Base-by-base conservation (phyloP, 2,113 vertebrate species). In the Pelobates fuscus region DNA sequence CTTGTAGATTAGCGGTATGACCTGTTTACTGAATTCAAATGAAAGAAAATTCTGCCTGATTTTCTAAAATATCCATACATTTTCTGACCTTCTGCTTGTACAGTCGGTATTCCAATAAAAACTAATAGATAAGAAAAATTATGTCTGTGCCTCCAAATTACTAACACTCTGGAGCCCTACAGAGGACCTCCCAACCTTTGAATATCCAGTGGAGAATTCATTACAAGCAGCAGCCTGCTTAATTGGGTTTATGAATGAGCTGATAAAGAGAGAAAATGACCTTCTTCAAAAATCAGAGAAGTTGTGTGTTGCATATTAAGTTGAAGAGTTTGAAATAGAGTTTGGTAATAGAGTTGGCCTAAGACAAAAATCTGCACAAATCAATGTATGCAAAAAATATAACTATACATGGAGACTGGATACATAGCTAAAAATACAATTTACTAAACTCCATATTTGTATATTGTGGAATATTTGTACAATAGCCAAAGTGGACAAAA, bases 101-200 rank as follows among this genome's bases (percentile, higher is more conserved):
- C 32, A 60, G 58, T 27, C 24, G 12, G 58, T 14, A 62, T 71
- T 62, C 20, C 30, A 62, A 41, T 46, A 62, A 61, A 37, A 58
- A 55, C 68, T 70, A 70, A 70, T 70, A 70, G 68, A 32, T 37
- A 70, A 43, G 68, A 70, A 59, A 70, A 70, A 70, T 70, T 52
- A 59, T 70, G 58, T 60, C 32, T 5, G 10, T 70, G 55, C 43
- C 68, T 70, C 37, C 30, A 60, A 70, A 43, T 70, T 43, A 70
- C 68, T 59, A 41, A 59, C 54, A 70, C 32, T 70, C 68, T 43
- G 37, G 32, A 70, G 68, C 37, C 68, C 68, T 60, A 60, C 68
- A 44, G 68, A 59, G 68, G 59, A 70, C 68, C 59, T 60, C 68
- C 25, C 32, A 60, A 70, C 68, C 68, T 70, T 70, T 70, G 32